Base-by-base conservation (phyloP, 2,113 vertebrate species). In the Corvus cornix region DNA sequence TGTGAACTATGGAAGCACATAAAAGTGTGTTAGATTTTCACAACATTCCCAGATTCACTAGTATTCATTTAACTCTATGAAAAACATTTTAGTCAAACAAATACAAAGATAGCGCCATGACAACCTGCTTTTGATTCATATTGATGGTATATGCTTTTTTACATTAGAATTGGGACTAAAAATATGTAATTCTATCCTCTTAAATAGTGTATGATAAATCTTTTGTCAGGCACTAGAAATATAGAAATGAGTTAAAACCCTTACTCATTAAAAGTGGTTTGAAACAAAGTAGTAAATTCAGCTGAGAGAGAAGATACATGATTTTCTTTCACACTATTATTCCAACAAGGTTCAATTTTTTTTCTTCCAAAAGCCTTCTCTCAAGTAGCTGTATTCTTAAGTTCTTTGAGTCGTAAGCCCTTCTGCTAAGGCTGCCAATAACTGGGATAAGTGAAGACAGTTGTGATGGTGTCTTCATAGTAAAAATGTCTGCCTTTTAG, bases 181-280 rank as follows among this genome's bases (percentile, higher is more conserved):
- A 90, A 48, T 44, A 37, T 33, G 2, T n/a, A 41, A 58, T 62
- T 56, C 10, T 66, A 9, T 73, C 37, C 2, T 86, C 6, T 56
- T 60, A 72, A 77, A 21, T 10, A 86, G 9, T 56, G 27, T 16
- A 10, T 59, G 22, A 85, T 30, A 68, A 24, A 59, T 44, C 6
- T 24, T 81, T 48, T 51, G 20, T 56, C 28, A 77, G 17, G 13
- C 9, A 55, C 5, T 59, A 73, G 15, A 89, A 90, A 83, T 30
- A 48, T 0, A 60, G 20, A 73, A 58, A 49, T 19, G 0, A 31
- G 3, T 73, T 76, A 21, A 79, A 90, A 46, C 3, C 14, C 0
- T 4, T 79, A 9, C 19, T 68, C 14, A 37, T 59, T 72, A 66
- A 49, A 95, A 95, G 9, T 35, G 8, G 5, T 62, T 83, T 80